A percentile compares a stretch with the other conserved stretches of the same genome.
These are phyloP conservation scores for Meteorus sp. DNA, from an alignment of 1,140 invertebrate genomes.

Conservation along the genomic window DNA sequence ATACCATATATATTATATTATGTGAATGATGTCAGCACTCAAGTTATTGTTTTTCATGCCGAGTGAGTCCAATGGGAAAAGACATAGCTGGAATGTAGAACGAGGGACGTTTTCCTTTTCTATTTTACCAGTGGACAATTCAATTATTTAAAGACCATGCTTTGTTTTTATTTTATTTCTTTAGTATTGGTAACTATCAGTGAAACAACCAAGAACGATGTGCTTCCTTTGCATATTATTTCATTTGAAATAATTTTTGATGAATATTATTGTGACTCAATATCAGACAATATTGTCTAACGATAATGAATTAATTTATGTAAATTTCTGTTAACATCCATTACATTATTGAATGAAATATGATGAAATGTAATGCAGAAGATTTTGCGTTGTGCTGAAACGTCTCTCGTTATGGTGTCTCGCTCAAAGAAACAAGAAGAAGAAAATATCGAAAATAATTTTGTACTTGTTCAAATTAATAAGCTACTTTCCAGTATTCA, in stretches of 20 bases:
- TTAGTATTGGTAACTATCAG: too few relatives aligned
- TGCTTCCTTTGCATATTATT: background rate
- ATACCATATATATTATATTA: slow-evolving; percentile 37
- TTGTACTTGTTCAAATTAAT: slow-evolving; percentile 47
- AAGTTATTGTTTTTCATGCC: slow-evolving; percentile 46
- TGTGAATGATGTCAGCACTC: slow-evolving; percentile 31
- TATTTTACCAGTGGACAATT: background rate
- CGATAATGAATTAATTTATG: too few relatives aligned
- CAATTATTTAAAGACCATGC: background rate
- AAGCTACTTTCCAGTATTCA: slow-evolving; percentile 50
- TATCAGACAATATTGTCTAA: too few relatives aligned
- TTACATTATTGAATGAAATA: too few relatives aligned
- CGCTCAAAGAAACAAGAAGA: slow-evolving; percentile 34
- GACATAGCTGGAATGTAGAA: slow-evolving; percentile 5
- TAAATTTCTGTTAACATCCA: too few relatives aligned
- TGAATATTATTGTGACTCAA: background rate
- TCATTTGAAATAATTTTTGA: background rate
- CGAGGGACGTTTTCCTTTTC: background rate
- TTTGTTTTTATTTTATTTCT: background rate
- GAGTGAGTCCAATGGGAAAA: slow-evolving; percentile 38
- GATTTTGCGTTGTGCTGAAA: slow-evolving; percentile 29
- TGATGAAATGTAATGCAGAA: too few relatives aligned
- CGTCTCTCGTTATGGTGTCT: slow-evolving; percentile 38
- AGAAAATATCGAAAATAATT: slow-evolving; percentile 37
- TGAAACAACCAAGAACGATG: background rate